A percentile compares a stretch with the other conserved stretches of the same genome.
Conservation (phyloP, 2,113 vertebrate genomes). For the Petaurus breviceps region DNA sequence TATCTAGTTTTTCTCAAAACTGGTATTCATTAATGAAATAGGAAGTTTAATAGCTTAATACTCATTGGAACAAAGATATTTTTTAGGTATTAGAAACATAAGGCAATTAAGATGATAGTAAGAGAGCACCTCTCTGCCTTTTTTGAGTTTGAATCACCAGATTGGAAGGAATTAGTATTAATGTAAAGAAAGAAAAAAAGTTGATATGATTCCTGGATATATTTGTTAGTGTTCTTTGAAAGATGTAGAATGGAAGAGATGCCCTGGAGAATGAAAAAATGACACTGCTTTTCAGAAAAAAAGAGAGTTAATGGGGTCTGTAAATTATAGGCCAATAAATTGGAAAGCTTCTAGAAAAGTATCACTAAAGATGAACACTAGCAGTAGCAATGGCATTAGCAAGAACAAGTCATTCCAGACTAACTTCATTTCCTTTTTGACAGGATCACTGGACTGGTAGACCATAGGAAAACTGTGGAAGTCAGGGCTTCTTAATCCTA, state of each 20-base stretch:
- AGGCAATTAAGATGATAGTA: neutral
- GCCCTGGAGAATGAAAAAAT: neutral
- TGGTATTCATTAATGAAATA: neutral
- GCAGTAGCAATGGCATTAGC: no score
- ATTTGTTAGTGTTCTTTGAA: neutral
- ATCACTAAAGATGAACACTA: neutral
- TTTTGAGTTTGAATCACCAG: neutral
- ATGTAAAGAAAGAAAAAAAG: neutral
- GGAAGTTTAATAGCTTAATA: neutral
- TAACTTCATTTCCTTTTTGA: no score
- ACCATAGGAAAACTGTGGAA: neutral
- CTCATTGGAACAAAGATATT: neutral
- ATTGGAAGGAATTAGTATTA: neutral
- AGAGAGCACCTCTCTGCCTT: neutral
- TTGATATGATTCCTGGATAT: neutral
- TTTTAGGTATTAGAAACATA: neutral
- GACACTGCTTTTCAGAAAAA: neutral
- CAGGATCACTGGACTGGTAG: neutral
- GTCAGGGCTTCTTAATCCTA: neutral
- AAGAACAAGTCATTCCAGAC: no score
- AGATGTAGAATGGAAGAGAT: neutral
- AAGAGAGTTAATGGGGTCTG: neutral
- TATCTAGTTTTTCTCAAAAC: neutral
- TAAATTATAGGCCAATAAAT: neutral
- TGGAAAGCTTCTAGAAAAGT: neutral